Base-by-base conservation (phyloP, 2,113 vertebrate genomes). In the Hippopotamus amphibius region DNA sequence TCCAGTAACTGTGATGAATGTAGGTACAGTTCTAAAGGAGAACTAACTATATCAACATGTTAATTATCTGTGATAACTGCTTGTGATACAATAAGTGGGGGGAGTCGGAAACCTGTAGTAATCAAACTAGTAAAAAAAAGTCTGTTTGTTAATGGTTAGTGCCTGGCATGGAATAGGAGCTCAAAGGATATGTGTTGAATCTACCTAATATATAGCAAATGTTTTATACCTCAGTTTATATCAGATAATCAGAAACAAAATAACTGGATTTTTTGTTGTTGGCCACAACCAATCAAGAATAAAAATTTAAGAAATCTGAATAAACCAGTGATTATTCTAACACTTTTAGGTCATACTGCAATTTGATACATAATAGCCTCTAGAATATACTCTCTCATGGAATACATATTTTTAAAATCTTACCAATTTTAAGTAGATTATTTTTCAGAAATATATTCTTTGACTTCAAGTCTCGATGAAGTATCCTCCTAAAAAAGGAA, bases 401-500 rank as follows among this genome's bases (percentile, higher is more conserved):
- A 96, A 96, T 15, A 19, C 0, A 59, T 12, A 61, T 72, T 90
- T 16, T 74, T 48, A 97, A 28, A 63, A 80, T 95, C 99, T 99
- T 98, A 99, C 99, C 99, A 93, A 99, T 99, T 98, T 99, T 99
- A 97, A 99, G 98, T 21, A 99, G 98, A 96, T 99, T 99, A 88
- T 98, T 99, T 98, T 99, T 99, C 97, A 99, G 98, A 98, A 99
- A 99, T 97, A 99, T 98, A 97, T 99, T 99, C 98, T 99, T 99
- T 96, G 99, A 96, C 98, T 99, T 99, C 98, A 99, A 99, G 96
- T 99, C 99, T 97, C 99, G 98, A 98, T 99, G 99, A 97, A 99
- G 99, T 98, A 99, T 99, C 86, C 98, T 66, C 97, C 99, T 99
- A 97, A 24, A 95, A 98, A 26, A 66, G 24, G 91, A 97, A 88